Conservation (phyloP, 1,140 invertebrate species). For the Psilanteris sp. region DNA sequence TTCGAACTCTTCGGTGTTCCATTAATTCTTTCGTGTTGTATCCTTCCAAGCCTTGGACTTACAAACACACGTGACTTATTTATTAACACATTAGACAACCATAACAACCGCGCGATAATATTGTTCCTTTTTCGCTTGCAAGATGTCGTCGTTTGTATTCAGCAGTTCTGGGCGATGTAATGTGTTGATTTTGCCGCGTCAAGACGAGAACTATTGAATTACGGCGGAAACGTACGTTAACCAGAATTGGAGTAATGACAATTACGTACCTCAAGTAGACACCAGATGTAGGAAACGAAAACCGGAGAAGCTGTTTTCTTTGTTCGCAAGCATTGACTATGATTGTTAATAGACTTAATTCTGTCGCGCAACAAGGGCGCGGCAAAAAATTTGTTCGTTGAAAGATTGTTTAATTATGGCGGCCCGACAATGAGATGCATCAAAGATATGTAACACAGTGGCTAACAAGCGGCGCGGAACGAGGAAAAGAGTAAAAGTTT, state of each 20-base stretch:
- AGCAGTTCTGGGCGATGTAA: neutral
- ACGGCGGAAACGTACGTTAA: conserved; percentile 2
- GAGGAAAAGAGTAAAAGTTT: conserved; percentile 12
- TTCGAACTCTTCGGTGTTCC: too few species aligned
- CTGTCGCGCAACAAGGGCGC: too few species aligned
- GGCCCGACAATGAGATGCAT: neutral
- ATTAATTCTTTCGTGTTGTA: too few species aligned
- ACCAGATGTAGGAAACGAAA: neutral
- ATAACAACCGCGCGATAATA: too few species aligned
- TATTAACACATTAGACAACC: too few species aligned
- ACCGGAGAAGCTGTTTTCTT: too few species aligned
- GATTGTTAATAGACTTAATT: too few species aligned
- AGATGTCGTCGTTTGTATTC: neutral
- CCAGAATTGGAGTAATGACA: conserved; percentile 22
- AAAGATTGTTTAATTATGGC: conserved; percentile 12
- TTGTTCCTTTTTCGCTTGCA: too few species aligned
- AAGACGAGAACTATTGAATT: conserved; percentile 12
- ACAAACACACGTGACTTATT: neutral
- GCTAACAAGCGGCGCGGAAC: conserved; percentile 4
- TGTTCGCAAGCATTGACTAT: too few species aligned
- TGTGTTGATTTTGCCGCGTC: conserved; percentile 17
- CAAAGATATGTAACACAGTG: neutral
- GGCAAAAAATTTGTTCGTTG: neutral
- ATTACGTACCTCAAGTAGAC: conserved; percentile 9
- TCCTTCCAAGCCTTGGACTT: too few species aligned